A percentile compares a stretch with the other conserved stretches of the same genome.
Evolutionary conservation across 2,888 invertebrate species (phyloP).

Genomic region (Rhagonycha lutea): DNA sequence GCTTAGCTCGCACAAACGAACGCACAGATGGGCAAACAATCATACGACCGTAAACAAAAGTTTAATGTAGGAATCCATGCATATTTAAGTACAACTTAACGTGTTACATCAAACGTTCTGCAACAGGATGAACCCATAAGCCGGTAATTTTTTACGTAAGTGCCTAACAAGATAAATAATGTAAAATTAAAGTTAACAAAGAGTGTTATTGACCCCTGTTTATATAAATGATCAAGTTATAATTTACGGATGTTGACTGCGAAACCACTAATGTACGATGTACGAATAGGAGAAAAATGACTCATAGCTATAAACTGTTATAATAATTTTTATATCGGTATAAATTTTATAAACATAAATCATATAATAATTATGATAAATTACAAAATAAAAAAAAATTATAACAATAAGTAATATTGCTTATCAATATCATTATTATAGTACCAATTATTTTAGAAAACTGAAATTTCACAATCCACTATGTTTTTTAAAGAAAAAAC

Average conservation of each 20-base stretch:
- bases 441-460: too few relatives aligned
- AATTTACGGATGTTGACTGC: slow-evolving; percentile 28
- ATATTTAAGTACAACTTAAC: neutral
- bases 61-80: too few relatives aligned
- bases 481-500: too few relatives aligned
- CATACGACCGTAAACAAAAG: neutral
- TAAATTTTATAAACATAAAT: neutral
- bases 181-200: slow-evolving; percentile 14
- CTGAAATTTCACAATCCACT: too few relatives aligned
- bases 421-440: too few relatives aligned
- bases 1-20: neutral
- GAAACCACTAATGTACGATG: slow-evolving; percentile 23
- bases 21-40: neutral
- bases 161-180: slow-evolving; percentile 7
- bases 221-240: slow-evolving; percentile 8
- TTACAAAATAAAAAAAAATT: neutral
- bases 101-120: neutral
- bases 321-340: neutral
- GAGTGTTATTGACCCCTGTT: slow-evolving; percentile 22
- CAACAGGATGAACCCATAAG: neutral
- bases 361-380: too few relatives aligned
- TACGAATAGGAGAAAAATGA: slow-evolving; percentile 26
- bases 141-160: neutral
- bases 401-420: too few relatives aligned
- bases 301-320: slow-evolving; percentile 23